Percentiles rank a stretch among this genome's conserved stretches.
Evolutionary conservation across 1,140 invertebrate species (phyloP).

Genomic region (Hirudo medicinalis): DNA sequence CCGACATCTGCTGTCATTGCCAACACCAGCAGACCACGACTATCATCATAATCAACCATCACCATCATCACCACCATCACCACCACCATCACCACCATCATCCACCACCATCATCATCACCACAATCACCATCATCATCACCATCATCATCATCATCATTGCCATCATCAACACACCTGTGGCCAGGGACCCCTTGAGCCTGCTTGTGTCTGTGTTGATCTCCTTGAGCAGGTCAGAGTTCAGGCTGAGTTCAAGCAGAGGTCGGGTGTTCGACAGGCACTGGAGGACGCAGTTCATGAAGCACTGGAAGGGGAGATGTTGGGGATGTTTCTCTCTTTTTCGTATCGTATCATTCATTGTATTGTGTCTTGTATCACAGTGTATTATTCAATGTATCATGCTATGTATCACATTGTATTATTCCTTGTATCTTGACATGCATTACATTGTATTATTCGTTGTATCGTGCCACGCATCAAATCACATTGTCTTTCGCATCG

Average conservation of each 20-base stretch:
- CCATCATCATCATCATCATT: background rate
- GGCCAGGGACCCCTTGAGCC: constrained; percentile 67
- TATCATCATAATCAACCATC: constrained; percentile 6
- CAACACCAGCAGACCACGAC: no score
- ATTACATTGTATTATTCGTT: no score
- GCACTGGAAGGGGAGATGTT: constrained; percentile 46
- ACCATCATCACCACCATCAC: no score
- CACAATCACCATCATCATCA: background rate
- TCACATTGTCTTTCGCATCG: no score
- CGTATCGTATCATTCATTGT: no score
- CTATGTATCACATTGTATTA: no score
- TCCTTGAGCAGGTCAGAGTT: constrained; percentile 53
- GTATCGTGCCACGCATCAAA: no score
- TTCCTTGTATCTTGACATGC: no score
- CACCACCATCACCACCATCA: no score
- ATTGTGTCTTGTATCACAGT: no score
- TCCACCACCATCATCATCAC: background rate
- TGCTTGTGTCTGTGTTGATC: constrained; percentile 63
- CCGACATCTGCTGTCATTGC: no score
- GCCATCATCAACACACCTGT: constrained; percentile 44
- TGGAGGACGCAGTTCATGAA: constrained; percentile 94
- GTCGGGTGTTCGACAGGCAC: constrained; percentile 74
- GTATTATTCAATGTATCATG: no score
- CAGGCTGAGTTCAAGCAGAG: constrained; percentile 61
- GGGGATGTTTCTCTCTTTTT: background rate